Conservation (phyloP, 2,113 vertebrate genomes). For the Hippocampus abdominalis region DNA sequence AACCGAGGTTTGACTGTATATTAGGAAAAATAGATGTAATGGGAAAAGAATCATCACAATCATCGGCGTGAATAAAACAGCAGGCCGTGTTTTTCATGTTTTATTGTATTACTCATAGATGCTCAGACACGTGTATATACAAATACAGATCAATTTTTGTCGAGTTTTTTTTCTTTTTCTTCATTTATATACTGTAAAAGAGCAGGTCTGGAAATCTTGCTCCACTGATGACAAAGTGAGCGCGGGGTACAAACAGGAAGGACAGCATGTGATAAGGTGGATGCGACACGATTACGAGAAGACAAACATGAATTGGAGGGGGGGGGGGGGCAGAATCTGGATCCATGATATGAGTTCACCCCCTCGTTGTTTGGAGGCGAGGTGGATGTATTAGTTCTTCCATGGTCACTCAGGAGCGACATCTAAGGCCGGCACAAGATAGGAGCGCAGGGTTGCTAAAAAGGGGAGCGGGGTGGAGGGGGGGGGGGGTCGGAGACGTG, state of each 20-base stretch:
- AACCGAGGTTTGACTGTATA: too few relatives aligned
- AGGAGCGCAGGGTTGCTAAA: conserved; percentile 52
- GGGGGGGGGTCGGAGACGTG: too few relatives aligned
- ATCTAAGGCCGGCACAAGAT: conserved; percentile 34
- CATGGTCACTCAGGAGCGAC: conserved; percentile 47
- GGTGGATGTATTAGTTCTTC: conserved; percentile 46
- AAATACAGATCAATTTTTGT: conserved; percentile 91
- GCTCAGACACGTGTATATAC: conserved; percentile 99
- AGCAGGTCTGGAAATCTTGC: conserved; percentile 87
- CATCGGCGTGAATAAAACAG: neutral
- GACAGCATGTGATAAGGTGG: conserved; percentile 64
- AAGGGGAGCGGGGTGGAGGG: conserved; percentile 50
- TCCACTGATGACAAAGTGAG: conserved; percentile 82
- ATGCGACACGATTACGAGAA: conserved; percentile 55
- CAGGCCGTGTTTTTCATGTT: conserved; percentile 41
- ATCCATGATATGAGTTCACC: conserved; percentile 40
- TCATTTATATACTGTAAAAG: conserved; percentile 87
- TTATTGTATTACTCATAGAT: conserved; percentile 95
- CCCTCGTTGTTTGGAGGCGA: conserved; percentile 24
- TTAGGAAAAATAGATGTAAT: too few relatives aligned
- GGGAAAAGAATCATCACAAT: too few relatives aligned
- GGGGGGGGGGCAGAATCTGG: conserved; percentile 41
- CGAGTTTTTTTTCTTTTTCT: conserved; percentile 58
- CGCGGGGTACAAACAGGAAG: conserved; percentile 67
- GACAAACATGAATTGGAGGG: conserved; percentile 41